phyloP scores from a whole-genome alignment of 2,113 vertebrate genomes.

The Phrynocephalus versicolor region DNA sequence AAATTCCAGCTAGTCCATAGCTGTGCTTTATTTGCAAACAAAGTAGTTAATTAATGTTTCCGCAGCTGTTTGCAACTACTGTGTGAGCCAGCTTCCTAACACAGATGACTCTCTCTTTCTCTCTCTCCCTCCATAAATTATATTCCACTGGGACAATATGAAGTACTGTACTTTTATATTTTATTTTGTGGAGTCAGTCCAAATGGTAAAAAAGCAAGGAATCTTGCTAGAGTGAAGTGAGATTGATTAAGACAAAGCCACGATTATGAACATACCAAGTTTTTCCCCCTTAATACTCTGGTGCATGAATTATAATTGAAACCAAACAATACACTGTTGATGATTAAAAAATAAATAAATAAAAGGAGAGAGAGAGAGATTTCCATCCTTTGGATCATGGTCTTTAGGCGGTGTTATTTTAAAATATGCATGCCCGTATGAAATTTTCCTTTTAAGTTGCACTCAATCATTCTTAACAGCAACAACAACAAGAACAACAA shows the following conservation, averaged over 20 bases:
- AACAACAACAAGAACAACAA: too few species aligned
- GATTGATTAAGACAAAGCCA: conserved; percentile 67
- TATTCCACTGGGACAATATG: conserved; percentile 74
- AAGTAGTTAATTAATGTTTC: conserved; percentile 85
- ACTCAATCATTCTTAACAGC: conserved; percentile 76
- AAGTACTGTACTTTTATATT: conserved; percentile 72
- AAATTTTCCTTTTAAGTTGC: conserved; percentile 66
- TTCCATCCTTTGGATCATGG: conserved; percentile 70
- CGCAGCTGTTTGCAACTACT: conserved; percentile 81
- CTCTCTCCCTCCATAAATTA: conserved; percentile 37
- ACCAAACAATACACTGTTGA: too few species aligned
- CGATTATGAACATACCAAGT: conserved; percentile 36
- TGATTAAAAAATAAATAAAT: too few species aligned
- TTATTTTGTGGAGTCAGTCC: conserved; percentile 68
- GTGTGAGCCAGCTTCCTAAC: conserved; percentile 76
- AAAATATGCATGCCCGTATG: conserved; percentile 69
- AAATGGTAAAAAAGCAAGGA: conserved; percentile 72
- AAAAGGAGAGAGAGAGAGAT: too few species aligned
- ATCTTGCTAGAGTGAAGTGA: conserved; percentile 66
- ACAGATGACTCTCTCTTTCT: conserved; percentile 68
- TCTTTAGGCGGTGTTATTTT: conserved; percentile 66
- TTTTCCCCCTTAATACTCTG: conserved; percentile 55
- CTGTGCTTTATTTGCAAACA: conserved; percentile 84
- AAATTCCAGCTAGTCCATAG: conserved; percentile 72
- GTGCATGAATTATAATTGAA: conserved; percentile 60